Conservation (phyloP, 2,888 invertebrate species). For the Diaphora mendica region DNA sequence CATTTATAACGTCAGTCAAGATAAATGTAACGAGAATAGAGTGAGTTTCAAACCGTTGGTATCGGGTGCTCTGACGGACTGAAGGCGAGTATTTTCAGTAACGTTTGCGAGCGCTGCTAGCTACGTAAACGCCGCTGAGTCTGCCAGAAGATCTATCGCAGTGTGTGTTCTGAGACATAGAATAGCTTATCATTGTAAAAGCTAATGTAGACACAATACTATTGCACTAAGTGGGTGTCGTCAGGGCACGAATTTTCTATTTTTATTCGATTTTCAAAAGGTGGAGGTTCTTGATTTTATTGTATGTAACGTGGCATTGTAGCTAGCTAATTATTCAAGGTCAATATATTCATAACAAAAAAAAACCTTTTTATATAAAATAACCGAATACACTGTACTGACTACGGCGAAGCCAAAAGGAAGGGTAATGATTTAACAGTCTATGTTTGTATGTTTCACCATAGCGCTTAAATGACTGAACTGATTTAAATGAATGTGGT, state of each 20-base stretch:
- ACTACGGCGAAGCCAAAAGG: too few relatives aligned
- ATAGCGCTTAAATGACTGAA: too few relatives aligned
- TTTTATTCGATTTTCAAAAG: not conserved
- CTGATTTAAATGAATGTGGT: too few relatives aligned
- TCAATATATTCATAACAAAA: too few relatives aligned
- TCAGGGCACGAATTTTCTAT: not conserved
- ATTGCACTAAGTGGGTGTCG: not conserved
- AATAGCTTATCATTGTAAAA: conserved; percentile 39
- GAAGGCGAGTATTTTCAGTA: conserved; percentile 76
- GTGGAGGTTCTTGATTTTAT: not conserved
- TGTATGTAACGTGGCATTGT: not conserved
- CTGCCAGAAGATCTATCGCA: conserved; percentile 71
- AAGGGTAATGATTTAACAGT: too few relatives aligned
- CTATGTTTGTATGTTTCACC: too few relatives aligned
- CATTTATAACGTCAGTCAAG: not conserved
- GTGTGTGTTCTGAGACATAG: conserved; percentile 66
- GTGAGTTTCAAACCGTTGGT: conserved; percentile 17
- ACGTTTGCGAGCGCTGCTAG: conserved; percentile 67
- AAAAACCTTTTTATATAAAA: too few relatives aligned
- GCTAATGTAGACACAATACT: conserved; percentile 17
- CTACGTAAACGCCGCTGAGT: conserved; percentile 83
- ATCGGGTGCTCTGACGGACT: conserved; percentile 19
- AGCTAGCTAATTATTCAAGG: too few relatives aligned
- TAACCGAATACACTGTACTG: too few relatives aligned
- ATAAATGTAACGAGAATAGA: not conserved